Conservation (phyloP, 2,888 invertebrate genomes). For the Oscheius sp. region DNA sequence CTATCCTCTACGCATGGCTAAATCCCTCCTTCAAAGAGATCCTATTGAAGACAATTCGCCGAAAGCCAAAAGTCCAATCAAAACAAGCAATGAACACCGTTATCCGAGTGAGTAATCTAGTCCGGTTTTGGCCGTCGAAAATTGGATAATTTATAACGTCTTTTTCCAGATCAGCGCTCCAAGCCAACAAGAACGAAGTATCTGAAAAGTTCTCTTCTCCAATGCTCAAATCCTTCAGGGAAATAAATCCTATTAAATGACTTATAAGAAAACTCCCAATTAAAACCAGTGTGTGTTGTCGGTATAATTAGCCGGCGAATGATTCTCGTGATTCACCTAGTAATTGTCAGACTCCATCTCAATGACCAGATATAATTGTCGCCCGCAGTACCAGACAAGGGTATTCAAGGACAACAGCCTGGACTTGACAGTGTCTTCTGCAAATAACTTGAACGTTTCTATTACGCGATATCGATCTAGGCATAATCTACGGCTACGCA, state of each 20-base stretch:
- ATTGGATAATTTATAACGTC: not conserved
- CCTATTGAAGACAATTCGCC: conserved; percentile 50
- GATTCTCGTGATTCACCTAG: not conserved
- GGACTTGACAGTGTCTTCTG: not conserved
- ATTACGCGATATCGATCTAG: not conserved
- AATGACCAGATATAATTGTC: not conserved
- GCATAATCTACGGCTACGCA: not conserved
- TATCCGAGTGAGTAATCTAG: conserved; percentile 9
- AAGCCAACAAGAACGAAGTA: conserved; percentile 1
- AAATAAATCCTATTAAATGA: conserved; percentile 12
- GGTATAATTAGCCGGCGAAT: not conserved
- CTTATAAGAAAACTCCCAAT: not conserved
- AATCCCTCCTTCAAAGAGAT: conserved; percentile 62
- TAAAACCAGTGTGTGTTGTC: not conserved
- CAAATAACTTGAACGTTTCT: not conserved
- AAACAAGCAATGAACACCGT: conserved; percentile 10
- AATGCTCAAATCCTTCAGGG: conserved; percentile 4
- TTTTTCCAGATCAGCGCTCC: not conserved
- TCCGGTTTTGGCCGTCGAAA: not conserved
- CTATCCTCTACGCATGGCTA: conserved; percentile 65
- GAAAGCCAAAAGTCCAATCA: conserved; percentile 14
- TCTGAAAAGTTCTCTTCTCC: not conserved
- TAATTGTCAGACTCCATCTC: not conserved
- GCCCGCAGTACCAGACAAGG: not conserved
- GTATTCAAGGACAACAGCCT: not conserved